Percentiles rank a stretch among this genome's conserved stretches.
Evolutionary conservation across 1,140 invertebrate genomes (phyloP).

Genomic region (Magallana angulata): DNA sequence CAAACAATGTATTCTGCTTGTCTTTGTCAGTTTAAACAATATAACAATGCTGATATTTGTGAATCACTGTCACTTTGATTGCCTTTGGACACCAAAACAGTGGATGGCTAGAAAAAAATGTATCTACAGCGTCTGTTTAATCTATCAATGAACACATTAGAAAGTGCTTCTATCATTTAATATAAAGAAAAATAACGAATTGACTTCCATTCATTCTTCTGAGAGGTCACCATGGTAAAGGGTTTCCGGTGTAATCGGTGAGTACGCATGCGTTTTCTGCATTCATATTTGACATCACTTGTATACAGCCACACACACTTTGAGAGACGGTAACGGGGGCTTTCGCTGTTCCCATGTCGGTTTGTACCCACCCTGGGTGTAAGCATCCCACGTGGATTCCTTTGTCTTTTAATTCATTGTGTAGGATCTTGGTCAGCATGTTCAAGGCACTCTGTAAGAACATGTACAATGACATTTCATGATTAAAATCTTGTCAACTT

Average conservation of each 20-base stretch:
- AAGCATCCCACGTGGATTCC: slow-evolving; percentile 87
- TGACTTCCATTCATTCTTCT: too few relatives aligned
- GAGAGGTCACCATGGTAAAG: slow-evolving; percentile 41
- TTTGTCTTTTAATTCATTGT: slow-evolving; percentile 87
- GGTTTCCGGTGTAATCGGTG: slow-evolving; percentile 41
- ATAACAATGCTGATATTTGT: too few relatives aligned
- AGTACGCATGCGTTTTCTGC: slow-evolving; percentile 46
- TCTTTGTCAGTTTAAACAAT: too few relatives aligned
- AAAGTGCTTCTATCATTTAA: too few relatives aligned
- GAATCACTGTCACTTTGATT: too few relatives aligned
- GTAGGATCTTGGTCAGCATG: slow-evolving; percentile 90
- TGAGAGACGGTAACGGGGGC: slow-evolving; percentile 79
- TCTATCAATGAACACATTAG: too few relatives aligned
- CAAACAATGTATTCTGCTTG: too few relatives aligned
- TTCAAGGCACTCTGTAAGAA: slow-evolving; percentile 87
- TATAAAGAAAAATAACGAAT: too few relatives aligned
- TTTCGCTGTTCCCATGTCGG: slow-evolving; percentile 90
- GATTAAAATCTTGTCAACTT: too few relatives aligned
- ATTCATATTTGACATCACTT: slow-evolving; percentile 42
- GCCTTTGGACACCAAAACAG: too few relatives aligned
- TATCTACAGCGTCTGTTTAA: too few relatives aligned
- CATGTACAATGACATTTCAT: neutral
- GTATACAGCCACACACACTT: slow-evolving; percentile 47
- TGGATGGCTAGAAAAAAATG: too few relatives aligned
- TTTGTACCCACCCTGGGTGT: slow-evolving; percentile 95